Base-by-base conservation (phyloP, 2,888 invertebrate species). In the Melangyna quadrimaculata region DNA sequence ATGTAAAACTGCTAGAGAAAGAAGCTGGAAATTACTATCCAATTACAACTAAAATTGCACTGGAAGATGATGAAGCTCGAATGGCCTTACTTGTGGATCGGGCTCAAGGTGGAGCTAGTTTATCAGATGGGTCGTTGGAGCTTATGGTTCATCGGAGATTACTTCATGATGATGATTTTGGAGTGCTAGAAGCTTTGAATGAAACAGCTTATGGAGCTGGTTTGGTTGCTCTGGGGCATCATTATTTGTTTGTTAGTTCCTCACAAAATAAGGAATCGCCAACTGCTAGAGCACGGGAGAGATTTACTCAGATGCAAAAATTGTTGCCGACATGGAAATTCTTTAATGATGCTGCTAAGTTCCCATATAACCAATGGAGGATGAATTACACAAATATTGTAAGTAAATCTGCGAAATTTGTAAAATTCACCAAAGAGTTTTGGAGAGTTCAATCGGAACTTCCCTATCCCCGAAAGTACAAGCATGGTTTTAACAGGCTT, bases 1-100 rank as follows among this genome's bases (percentile, higher is more conserved):
- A 94, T 9, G 88, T 95, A 0, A 93, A 94, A 0, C 89, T 97
- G 45, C 91, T 93, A 0, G 98, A 98, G 90, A 94, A 94, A 0
- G 92, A 97, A 0, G 93, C 98, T 0, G 97, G 95, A 0, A 99
- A 99, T 91, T 99, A 99, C 90, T 99, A 98, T 90, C 99, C 99
- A 0, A 94, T 99, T 0, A 97, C 96, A 0, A 96, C 96, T 9
- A 94, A 96, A 88, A 97, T 98, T 51, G 93, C 93, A 17, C 92
- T 97, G 0, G 93, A 94, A 87, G 95, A 96, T 89, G 89, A 90
- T 0, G 69, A 88, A n/a, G 89, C 87, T 65, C 89, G 92, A 4
- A 75, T 92, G 75, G 90, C 91, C 3, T 75, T 91, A 27, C 89
- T 97, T 0, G 96, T 94, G 0, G 98, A 98, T 90, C 93, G 97